These are phyloP conservation scores for Drosophila setosimentum DNA, from an alignment of 2,888 invertebrate species.

Conservation along the genomic window DNA sequence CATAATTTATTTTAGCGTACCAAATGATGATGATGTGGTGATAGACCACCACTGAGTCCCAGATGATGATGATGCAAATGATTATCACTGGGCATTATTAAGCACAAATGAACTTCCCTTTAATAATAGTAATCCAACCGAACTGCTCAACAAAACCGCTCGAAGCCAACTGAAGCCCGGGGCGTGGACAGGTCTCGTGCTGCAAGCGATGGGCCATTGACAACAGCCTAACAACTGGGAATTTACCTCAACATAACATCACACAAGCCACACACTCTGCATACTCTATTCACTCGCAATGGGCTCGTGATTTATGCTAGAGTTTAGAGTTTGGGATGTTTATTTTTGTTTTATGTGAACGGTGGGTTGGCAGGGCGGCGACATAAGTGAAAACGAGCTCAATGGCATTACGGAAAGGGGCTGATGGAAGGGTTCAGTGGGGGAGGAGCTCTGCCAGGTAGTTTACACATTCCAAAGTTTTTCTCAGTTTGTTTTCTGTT, in stretches of 20 bases:
- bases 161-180: conserved; percentile 53
- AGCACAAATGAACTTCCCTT: conserved; percentile 1
- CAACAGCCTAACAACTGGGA: conserved; percentile 74
- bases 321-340: conserved; percentile 20
- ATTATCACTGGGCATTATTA: conserved; percentile 79
- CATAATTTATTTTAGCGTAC: conserved; percentile 57
- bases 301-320: conserved; percentile 65
- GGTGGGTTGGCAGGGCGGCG: conserved; percentile 27
- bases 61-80: conserved; percentile 83
- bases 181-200: conserved; percentile 14
- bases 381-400: conserved; percentile 75
- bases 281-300: neutral
- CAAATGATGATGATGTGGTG: conserved; percentile 84
- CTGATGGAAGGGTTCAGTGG: neutral
- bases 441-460: neutral
- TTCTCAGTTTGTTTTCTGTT: conserved; percentile 74
- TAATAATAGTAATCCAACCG: conserved; percentile 14
- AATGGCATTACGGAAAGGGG: conserved; percentile 69
- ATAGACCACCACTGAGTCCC: conserved; percentile 71
- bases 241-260: conserved; percentile 83
- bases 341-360: conserved; percentile 5
- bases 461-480: conserved; percentile 51
- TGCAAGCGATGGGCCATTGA: conserved; percentile 30
- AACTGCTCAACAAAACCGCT: conserved; percentile 44
- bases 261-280: conserved; percentile 44